Conservation (phyloP, 2,113 vertebrate genomes). For the Oceanites oceanicus region DNA sequence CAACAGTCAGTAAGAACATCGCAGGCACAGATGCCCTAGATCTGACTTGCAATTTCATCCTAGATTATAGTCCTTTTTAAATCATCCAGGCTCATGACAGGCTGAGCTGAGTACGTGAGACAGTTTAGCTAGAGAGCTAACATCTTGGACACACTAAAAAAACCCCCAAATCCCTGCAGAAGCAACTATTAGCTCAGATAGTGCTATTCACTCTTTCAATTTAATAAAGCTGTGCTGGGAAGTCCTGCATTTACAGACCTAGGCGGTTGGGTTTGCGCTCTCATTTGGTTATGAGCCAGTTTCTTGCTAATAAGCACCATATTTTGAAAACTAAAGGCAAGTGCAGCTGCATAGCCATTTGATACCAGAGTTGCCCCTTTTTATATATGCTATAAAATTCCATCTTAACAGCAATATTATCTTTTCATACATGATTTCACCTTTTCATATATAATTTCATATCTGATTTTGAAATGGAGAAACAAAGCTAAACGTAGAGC, state of each 20-base stretch:
- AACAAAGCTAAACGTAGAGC: not conserved
- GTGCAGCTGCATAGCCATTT: not conserved
- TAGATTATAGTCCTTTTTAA: not conserved
- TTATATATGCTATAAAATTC: not conserved
- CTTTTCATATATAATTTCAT: not conserved
- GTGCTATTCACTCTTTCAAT: not conserved
- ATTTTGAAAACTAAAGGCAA: constrained; percentile 6
- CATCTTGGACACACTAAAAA: fast-evolving
- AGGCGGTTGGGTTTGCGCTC: not conserved
- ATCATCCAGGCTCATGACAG: not conserved
- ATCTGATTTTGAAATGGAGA: not conserved
- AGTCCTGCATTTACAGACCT: not conserved
- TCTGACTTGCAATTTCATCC: constrained; percentile 23
- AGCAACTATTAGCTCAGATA: not conserved
- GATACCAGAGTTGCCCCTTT: not conserved
- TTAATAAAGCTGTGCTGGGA: not conserved
- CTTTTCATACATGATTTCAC: not conserved
- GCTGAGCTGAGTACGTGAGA: not conserved
- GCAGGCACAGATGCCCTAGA: not conserved
- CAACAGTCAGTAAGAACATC: not conserved
- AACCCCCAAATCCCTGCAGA: not conserved
- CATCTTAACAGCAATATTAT: not conserved
- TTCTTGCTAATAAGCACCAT: not conserved
- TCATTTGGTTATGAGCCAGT: not conserved
- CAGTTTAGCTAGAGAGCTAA: not conserved